phyloP scores from a whole-genome alignment of 2,888 invertebrate species.

The Zootermopsis nevadensis region DNA sequence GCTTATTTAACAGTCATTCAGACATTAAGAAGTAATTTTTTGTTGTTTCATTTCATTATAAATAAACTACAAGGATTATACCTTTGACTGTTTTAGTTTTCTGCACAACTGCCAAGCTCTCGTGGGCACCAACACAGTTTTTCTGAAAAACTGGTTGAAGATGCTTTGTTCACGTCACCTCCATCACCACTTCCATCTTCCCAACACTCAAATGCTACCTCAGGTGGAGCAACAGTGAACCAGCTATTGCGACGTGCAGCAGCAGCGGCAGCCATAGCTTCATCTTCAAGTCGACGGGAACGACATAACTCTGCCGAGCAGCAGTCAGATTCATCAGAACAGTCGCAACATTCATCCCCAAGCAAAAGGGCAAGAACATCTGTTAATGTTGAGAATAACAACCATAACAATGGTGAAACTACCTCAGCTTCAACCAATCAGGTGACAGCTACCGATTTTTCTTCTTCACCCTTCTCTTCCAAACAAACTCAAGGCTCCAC shows the following conservation, averaged over 20 bases:
- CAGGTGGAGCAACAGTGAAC: conserved; percentile 66
- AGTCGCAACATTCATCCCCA: conserved; percentile 43
- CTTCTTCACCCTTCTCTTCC: conserved; percentile 46
- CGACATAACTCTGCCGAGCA: conserved; percentile 47
- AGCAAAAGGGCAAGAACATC: conserved; percentile 46
- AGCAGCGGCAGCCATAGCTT: conserved; percentile 42
- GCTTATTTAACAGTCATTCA: too few relatives aligned
- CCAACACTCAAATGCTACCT: conserved; percentile 58
- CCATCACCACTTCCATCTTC: conserved; percentile 65
- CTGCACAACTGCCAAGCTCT: conserved; percentile 74
- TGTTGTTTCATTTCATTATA: not conserved
- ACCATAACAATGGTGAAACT: conserved; percentile 46
- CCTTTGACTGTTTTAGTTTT: conserved; percentile 62
- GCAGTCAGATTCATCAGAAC: conserved; percentile 43
- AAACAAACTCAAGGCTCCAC: conserved; percentile 37
- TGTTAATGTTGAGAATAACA: conserved; percentile 26
- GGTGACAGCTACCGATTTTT: conserved; percentile 42
- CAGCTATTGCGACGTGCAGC: conserved; percentile 73
- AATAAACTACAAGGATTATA: not conserved
- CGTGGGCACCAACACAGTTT: conserved; percentile 65
- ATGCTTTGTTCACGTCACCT: conserved; percentile 62
- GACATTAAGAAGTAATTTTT: too few relatives aligned
- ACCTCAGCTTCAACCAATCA: conserved; percentile 42
- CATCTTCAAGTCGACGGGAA: conserved; percentile 48
- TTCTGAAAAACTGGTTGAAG: conserved; percentile 66